phyloP scores from a whole-genome alignment of 2,888 invertebrate genomes.

The Galerucella nymphaeae region DNA sequence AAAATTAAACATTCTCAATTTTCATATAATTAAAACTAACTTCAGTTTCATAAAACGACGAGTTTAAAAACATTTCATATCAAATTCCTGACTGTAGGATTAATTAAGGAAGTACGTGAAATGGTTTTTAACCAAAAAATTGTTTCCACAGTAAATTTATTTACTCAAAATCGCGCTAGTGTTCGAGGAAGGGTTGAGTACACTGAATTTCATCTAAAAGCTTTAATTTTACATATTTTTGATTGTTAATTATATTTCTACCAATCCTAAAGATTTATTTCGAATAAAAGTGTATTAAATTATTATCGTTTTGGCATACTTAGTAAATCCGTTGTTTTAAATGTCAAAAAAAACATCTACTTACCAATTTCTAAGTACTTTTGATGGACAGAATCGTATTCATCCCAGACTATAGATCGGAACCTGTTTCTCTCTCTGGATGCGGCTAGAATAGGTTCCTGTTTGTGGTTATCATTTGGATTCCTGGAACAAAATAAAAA shows the following conservation, averaged over 20 bases:
- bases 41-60: neutral
- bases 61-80: neutral
- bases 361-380: conserved; percentile 94
- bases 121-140: neutral
- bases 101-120: neutral
- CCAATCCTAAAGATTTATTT: too few relatives aligned
- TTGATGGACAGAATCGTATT: conserved; percentile 92
- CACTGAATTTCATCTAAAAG: neutral
- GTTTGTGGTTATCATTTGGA: conserved; percentile 85
- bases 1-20: neutral
- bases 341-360: conserved; percentile 49
- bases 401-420: conserved; percentile 88
- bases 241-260: neutral
- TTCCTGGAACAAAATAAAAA: conserved; percentile 70
- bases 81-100: neutral
- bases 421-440: conserved; percentile 88
- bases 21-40: neutral
- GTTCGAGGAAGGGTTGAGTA: neutral
- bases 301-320: too few relatives aligned
- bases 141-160: neutral
- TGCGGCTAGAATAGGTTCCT: conserved; percentile 80
- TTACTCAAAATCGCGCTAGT: neutral
- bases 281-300: too few relatives aligned
- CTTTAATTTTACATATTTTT: too few relatives aligned
- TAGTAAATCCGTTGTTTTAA: too few relatives aligned